phyloP scores from a whole-genome alignment of 2,113 vertebrate species.

The Campylomormyrus numenius region DNA sequence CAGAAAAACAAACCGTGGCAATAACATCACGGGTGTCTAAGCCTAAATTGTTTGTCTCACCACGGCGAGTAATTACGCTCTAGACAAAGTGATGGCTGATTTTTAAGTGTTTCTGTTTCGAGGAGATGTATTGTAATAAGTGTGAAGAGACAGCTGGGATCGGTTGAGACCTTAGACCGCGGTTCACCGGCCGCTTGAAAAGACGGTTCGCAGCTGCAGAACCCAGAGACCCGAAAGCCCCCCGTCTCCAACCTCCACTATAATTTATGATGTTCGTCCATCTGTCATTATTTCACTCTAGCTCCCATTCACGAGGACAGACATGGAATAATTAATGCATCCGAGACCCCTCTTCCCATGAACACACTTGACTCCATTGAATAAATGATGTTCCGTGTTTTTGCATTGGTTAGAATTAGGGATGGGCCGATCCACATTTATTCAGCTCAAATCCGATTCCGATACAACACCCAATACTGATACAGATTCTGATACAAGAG shows the following conservation, averaged over 20 bases:
- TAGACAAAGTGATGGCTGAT: background rate
- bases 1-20: background rate
- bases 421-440: too few species aligned
- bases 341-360: slow-evolving; percentile 54
- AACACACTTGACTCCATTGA: slow-evolving; percentile 66
- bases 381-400: slow-evolving; percentile 66
- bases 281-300: slow-evolving; percentile 51
- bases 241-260: slow-evolving; percentile 40
- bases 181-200: background rate
- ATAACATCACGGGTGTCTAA: background rate
- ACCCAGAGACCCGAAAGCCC: slow-evolving; percentile 45
- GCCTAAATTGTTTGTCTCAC: background rate
- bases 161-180: background rate
- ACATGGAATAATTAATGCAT: slow-evolving; percentile 60
- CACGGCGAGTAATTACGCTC: background rate
- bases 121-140: slow-evolving; percentile 1
- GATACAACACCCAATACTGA: too few species aligned
- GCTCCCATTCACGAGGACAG: slow-evolving; percentile 41
- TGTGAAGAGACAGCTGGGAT: background rate
- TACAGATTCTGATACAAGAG: too few species aligned
- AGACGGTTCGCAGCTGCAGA: background rate
- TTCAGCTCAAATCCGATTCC: too few species aligned
- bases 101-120: background rate
- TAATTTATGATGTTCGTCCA: slow-evolving; percentile 53
- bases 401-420: slow-evolving; percentile 64